Percentiles rank a stretch among this genome's conserved stretches.
Conservation (phyloP, 1,140 invertebrate species). For the Schmidtea mediterranea region DNA sequence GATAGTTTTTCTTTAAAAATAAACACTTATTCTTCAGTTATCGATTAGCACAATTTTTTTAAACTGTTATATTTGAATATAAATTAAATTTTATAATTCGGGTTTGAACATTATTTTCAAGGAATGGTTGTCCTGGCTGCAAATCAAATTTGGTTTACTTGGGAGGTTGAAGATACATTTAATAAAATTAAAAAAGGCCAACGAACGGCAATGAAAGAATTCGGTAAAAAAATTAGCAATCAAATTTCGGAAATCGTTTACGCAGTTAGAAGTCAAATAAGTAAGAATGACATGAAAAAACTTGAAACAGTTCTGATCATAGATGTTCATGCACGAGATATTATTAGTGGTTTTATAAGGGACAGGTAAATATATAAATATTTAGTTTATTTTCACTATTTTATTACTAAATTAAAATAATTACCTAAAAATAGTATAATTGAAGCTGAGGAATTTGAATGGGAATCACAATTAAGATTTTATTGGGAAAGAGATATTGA, state of each 20-base stretch:
- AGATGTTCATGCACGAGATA: constrained; percentile 61
- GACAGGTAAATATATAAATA: too few relatives aligned
- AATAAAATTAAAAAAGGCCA: constrained; percentile 38
- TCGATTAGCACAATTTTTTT: too few relatives aligned
- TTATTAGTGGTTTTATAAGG: constrained; percentile 54
- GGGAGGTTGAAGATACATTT: constrained; percentile 63
- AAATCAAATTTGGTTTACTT: constrained; percentile 73
- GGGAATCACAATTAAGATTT: constrained; percentile 66
- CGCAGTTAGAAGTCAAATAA: constrained; percentile 37
- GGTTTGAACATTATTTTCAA: too few relatives aligned
- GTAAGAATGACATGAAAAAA: constrained; percentile 51
- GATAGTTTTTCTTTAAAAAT: too few relatives aligned
- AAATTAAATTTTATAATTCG: too few relatives aligned
- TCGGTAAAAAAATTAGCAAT: constrained; percentile 44
- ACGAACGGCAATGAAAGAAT: constrained; percentile 61
- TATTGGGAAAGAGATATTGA: constrained; percentile 58
- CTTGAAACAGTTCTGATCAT: constrained; percentile 59
- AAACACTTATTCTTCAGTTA: too few relatives aligned
- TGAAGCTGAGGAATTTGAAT: constrained; percentile 53
- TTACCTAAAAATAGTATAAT: constrained; percentile 40
- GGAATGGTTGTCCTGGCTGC: constrained; percentile 47
- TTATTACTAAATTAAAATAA: too few relatives aligned
- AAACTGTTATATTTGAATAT: too few relatives aligned
- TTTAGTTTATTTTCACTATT: too few relatives aligned
- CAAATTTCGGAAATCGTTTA: constrained; percentile 54